These are phyloP conservation scores for Leptobrachium leishanense DNA, from an alignment of 2,113 vertebrate species.

Conservation along the genomic window DNA sequence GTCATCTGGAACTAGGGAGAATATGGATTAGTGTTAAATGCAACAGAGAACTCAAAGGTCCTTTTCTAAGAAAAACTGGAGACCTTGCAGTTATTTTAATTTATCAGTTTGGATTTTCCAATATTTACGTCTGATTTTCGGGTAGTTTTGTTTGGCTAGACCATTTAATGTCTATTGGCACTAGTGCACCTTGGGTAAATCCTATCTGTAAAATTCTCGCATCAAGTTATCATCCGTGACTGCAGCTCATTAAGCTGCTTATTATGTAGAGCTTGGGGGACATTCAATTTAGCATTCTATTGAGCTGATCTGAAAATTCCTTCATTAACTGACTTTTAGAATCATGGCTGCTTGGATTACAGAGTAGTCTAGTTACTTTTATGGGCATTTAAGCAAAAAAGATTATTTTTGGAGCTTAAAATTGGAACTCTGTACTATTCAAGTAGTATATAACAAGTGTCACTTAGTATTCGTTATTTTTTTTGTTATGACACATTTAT, in stretches of 20 bases:
- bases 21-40: no score
- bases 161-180: constrained; percentile 31
- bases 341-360: constrained; percentile 27
- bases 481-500: no score
- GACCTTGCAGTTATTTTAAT: constrained; percentile 16
- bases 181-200: constrained; percentile 32
- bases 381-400: constrained; percentile 14
- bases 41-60: not conserved
- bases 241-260: constrained; percentile 43
- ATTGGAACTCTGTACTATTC: no score
- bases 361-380: constrained; percentile 9
- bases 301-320: constrained; percentile 36
- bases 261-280: constrained; percentile 33
- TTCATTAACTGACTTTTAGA: constrained; percentile 33
- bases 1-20: no score
- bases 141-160: constrained; percentile 18
- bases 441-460: no score
- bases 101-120: constrained; percentile 28
- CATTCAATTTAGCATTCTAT: constrained; percentile 42
- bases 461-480: no score
- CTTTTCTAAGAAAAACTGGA: not conserved
- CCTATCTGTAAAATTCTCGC: constrained; percentile 34
- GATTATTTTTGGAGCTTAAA: constrained; percentile 2
- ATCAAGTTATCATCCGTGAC: constrained; percentile 39
- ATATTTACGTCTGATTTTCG: constrained; percentile 15